Base-by-base conservation (phyloP, 2,113 vertebrate species). In the Numida meleagris region DNA sequence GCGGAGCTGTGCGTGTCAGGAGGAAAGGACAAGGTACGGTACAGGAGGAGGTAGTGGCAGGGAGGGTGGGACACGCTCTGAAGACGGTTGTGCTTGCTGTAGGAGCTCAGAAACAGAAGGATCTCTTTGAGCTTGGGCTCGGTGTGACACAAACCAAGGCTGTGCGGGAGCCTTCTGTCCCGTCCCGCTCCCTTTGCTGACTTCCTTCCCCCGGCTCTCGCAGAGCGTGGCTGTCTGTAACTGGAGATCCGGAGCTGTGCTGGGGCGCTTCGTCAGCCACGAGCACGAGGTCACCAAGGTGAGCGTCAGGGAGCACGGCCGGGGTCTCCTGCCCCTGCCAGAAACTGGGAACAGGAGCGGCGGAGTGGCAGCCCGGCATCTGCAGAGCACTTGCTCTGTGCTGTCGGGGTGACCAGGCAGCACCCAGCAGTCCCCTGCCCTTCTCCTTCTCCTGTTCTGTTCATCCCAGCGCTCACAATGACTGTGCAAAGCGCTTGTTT, bases 241-340 rank as follows among this genome's bases (percentile, higher is more conserved):
- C 91, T 99, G 99, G 99, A 98, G 97, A 85, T 98, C 98, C 7
- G 98, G 99, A 86, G 97, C 96, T 6, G 94, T 96, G 93, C 98
- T 99, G 95, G 98, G 91, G 96, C 98, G 97, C 33, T 99, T 99
- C 94, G 29, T 95, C 45, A 99, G 99, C 72, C 99, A 99, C 82
- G 97, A 98, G 83, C 98, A 97, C 38, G 99, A 99, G 96, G 98
- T 99, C 92, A 99, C 99, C 89, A 99, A 99, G 99, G 99, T 99
- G 98, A 95, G 89, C 4, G 5, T 11, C 34, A 34, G 3, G 10
- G 31, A 6, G 71, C 2, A 17, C 1, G 0, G 40, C 4, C 12
- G 18, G 58, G 46, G 25, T 13, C 46, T 71, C 23, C 46, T 42
- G 14, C n/a, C 19, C 42, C 43, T 14, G 45, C 19, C 40, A 31